Percentiles rank a stretch among this genome's conserved stretches.
Conservation (phyloP, 2,113 vertebrate species). For the Limanda limanda region DNA sequence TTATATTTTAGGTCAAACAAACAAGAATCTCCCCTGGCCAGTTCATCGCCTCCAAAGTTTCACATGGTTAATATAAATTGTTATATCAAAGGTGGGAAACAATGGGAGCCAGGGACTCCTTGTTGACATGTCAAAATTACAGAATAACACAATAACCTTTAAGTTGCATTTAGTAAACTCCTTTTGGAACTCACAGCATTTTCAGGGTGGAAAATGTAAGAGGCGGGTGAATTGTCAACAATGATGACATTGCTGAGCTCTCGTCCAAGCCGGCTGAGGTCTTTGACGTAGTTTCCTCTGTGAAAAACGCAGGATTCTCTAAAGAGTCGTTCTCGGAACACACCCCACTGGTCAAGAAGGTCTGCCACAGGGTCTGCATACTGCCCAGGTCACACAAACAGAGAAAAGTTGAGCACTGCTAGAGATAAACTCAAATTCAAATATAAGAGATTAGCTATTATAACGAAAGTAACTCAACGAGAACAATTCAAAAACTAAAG, state of each 20-base stretch:
- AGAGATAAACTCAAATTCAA: neutral
- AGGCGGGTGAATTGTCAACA: conserved; percentile 97
- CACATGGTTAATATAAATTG: neutral
- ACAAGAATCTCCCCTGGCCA: too few species aligned
- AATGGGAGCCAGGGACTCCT: neutral
- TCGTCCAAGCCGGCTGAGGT: conserved; percentile 95
- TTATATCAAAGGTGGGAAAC: neutral
- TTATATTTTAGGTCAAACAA: too few species aligned
- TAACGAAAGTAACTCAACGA: neutral
- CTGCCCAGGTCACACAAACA: conserved; percentile 72
- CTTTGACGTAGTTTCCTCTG: conserved; percentile 98
- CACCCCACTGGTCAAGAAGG: conserved; percentile 97
- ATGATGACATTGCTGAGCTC: conserved; percentile 98
- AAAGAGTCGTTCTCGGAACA: conserved; percentile 96
- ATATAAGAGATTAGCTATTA: neutral
- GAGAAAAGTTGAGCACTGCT: conserved; percentile 10
- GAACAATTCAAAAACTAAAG: conserved; percentile 13
- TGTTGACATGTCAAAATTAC: neutral
- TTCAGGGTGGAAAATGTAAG: conserved; percentile 99
- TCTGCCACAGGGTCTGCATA: conserved; percentile 98
- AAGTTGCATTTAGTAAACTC: neutral
- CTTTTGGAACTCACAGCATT: conserved; percentile 91
- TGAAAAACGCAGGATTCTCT: conserved; percentile 99
- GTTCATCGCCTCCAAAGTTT: too few species aligned
- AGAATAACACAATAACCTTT: neutral